A percentile compares a stretch with the other conserved stretches of the same genome.
phyloP scores from a whole-genome alignment of 2,888 invertebrate genomes.

The Ophioninae sp. region DNA sequence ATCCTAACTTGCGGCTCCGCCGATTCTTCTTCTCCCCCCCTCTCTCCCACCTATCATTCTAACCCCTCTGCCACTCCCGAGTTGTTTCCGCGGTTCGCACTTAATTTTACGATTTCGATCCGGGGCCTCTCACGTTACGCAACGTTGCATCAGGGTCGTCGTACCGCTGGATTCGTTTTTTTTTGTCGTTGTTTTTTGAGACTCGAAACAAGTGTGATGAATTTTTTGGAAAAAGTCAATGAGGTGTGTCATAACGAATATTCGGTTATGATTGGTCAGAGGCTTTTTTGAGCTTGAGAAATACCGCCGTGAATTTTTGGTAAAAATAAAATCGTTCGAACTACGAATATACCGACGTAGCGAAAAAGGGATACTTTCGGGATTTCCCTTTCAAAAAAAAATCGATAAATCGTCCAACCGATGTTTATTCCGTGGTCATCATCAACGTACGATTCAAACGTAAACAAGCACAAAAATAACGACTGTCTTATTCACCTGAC shows the following conservation, averaged over 20 bases:
- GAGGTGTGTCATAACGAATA: too few relatives aligned
- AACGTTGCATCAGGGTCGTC: conserved; percentile 66
- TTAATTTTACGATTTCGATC: conserved; percentile 61
- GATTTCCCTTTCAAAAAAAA: not conserved
- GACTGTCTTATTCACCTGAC: not conserved
- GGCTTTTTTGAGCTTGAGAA: not conserved
- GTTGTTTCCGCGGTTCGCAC: not conserved
- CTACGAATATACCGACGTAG: too few relatives aligned
- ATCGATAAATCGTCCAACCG: not conserved
- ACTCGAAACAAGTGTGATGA: too few relatives aligned
- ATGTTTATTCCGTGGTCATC: too few relatives aligned
- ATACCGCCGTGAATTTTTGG: not conserved
- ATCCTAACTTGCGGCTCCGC: not conserved
- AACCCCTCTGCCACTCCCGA: not conserved
- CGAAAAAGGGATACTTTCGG: not conserved
- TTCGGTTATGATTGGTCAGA: too few relatives aligned
- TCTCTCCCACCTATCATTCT: not conserved
- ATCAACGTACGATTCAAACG: not conserved
- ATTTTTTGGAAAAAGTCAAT: too few relatives aligned
- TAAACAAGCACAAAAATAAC: not conserved
- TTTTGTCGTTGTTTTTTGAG: too few relatives aligned
- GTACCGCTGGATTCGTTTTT: conserved; percentile 10
- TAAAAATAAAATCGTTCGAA: too few relatives aligned
- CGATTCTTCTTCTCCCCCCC: not conserved
- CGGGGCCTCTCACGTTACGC: conserved; percentile 64